These are phyloP conservation scores for Timandra comae DNA, from an alignment of 2,888 invertebrate species.

Conservation along the genomic window DNA sequence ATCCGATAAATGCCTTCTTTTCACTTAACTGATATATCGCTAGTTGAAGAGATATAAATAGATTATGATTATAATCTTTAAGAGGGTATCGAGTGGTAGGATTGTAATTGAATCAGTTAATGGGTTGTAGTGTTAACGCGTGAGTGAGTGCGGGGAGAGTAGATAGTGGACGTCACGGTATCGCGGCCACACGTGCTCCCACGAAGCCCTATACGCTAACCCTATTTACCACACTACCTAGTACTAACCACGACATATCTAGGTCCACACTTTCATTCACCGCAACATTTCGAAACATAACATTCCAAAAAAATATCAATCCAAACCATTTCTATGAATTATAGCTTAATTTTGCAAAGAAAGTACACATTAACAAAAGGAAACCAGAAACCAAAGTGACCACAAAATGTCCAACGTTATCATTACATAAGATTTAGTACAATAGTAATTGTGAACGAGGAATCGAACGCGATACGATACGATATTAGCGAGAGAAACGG, in stretches of 20 bases:
- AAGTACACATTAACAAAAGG: not conserved
- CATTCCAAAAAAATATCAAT: not conserved
- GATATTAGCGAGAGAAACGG: slow-evolving; percentile 34
- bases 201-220: slow-evolving; percentile 62
- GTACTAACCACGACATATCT: slow-evolving; percentile 32
- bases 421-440: not conserved
- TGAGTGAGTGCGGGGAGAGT: slow-evolving; percentile 39
- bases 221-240: slow-evolving; percentile 55
- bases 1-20: too few species aligned
- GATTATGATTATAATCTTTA: too few species aligned
- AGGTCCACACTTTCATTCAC: slow-evolving; percentile 32
- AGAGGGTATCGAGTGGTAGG: too few species aligned
- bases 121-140: slow-evolving; percentile 32
- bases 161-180: slow-evolving; percentile 36
- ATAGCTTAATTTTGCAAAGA: too few species aligned
- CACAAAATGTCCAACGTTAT: not conserved
- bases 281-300: not conserved
- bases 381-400: not conserved
- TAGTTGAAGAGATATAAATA: too few species aligned
- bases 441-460: slow-evolving; percentile 6
- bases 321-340: too few species aligned
- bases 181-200: slow-evolving; percentile 38
- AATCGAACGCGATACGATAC: not conserved
- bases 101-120: slow-evolving; percentile 24
- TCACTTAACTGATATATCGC: too few species aligned